phyloP scores from a whole-genome alignment of 2,113 vertebrate species.

The Turdus rufiventris region DNA sequence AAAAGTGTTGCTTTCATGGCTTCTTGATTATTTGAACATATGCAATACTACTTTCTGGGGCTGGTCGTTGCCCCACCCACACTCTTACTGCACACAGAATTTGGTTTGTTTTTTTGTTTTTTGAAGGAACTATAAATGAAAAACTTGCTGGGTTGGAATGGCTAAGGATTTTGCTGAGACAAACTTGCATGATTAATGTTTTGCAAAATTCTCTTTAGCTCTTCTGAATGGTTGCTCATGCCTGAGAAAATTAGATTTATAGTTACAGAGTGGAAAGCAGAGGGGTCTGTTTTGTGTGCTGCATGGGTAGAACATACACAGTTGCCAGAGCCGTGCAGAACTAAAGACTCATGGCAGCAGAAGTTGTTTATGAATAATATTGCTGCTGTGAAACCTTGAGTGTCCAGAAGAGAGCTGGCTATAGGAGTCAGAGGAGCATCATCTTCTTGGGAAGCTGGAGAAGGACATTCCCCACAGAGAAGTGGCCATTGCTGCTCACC shows the following conservation, averaged over 20 bases:
- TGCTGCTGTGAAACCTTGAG: not conserved
- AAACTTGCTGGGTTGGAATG: not conserved
- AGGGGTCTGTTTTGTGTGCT: not conserved
- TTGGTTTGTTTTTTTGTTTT: not conserved
- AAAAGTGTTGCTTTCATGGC: not conserved
- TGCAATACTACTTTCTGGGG: not conserved
- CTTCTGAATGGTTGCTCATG: not conserved
- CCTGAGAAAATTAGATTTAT: not conserved
- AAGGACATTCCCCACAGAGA: not conserved
- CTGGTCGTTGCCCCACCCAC: not conserved
- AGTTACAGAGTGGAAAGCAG: not conserved
- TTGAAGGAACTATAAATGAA: not conserved
- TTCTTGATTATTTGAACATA: not conserved
- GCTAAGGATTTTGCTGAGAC: not conserved
- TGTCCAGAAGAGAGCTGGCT: not conserved
- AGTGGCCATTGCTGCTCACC: accelerated
- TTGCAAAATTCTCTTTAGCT: not conserved
- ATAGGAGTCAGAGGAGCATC: not conserved
- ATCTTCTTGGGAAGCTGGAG: not conserved
- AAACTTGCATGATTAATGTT: not conserved
- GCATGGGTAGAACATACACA: accelerated
- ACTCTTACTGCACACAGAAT: not conserved
- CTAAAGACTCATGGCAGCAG: not conserved
- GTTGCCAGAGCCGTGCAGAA: not conserved
- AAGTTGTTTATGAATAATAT: not conserved